These are phyloP conservation scores for Leptarthrus brevirostris DNA, from an alignment of 2,888 invertebrate species.

Conservation along the genomic window DNA sequence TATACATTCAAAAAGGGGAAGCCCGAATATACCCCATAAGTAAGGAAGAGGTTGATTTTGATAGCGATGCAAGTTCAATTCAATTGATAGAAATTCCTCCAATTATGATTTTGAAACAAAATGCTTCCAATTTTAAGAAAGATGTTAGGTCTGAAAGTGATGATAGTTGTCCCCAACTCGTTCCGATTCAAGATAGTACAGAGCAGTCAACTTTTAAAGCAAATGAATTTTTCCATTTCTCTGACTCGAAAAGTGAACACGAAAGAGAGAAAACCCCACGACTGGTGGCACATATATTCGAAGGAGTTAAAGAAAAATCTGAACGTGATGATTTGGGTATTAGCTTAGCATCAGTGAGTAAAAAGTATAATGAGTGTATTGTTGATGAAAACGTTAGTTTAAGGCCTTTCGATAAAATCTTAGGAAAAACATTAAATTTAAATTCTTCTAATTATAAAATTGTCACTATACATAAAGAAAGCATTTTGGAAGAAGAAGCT, in stretches of 20 bases:
- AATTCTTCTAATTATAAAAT: background rate
- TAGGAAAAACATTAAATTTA: background rate
- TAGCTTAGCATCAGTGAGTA: no score
- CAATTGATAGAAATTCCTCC: conserved; percentile 59
- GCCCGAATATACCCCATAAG: conserved; percentile 58
- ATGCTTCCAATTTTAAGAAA: background rate
- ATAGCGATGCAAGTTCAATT: conserved; percentile 56
- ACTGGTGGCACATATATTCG: conserved; percentile 19
- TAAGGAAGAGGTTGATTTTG: conserved; percentile 55
- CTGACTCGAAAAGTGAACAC: background rate
- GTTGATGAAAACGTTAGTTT: background rate
- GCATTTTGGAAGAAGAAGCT: background rate
- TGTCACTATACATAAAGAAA: background rate
- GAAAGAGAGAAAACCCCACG: background rate
- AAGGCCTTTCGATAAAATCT: conserved; percentile 9
- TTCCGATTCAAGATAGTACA: conserved; percentile 43
- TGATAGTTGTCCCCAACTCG: conserved; percentile 55
- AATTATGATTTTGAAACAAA: background rate
- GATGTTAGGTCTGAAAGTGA: no score
- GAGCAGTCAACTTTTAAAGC: background rate
- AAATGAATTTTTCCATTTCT: background rate
- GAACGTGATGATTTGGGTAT: background rate
- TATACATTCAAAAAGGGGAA: conserved; percentile 58
- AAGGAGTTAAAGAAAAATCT: background rate
- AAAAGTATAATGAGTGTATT: background rate